Evolutionary conservation across 2,888 invertebrate species (phyloP).

Genomic region (Caenorhabditis becei): DNA sequence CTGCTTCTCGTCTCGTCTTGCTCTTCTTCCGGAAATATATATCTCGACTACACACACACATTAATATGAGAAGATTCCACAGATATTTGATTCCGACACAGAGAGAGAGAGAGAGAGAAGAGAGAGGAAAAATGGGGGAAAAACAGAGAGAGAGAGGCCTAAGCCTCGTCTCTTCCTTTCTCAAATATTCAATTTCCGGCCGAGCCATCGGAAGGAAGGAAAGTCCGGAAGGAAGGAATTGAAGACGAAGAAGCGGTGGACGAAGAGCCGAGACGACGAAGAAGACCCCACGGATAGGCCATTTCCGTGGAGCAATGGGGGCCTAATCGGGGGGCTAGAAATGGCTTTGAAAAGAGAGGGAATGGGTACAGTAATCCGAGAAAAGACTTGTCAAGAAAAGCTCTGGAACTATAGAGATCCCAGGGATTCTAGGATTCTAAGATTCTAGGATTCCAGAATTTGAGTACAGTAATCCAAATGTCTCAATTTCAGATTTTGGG

Average conservation of each 20-base stretch:
- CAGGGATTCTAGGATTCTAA: too few species aligned
- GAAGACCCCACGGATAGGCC: too few species aligned
- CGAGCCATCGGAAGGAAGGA: neutral
- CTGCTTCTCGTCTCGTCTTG: neutral
- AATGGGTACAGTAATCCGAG: too few species aligned
- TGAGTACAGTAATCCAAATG: too few species aligned
- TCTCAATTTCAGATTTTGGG: too few species aligned
- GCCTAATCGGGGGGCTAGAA: too few species aligned
- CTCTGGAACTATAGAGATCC: too few species aligned
- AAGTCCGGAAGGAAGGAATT: too few species aligned
- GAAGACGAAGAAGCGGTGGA: neutral
- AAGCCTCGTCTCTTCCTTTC: constrained; percentile 11
- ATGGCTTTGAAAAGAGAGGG: too few species aligned
- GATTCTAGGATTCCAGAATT: too few species aligned
- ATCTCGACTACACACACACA: neutral
- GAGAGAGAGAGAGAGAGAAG: neutral
- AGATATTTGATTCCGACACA: constrained; percentile 1
- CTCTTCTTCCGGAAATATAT: neutral
- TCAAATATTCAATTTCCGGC: constrained; percentile 31
- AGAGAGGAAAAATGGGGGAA: neutral
- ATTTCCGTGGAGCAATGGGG: too few species aligned
- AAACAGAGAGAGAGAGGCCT: neutral
- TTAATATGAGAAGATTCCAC: constrained; percentile 2
- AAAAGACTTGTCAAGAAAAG: too few species aligned
- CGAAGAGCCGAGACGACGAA: constrained; percentile 5